These are phyloP conservation scores for Parazoanthus darwini DNA, from an alignment of 92 coral and sea anemone species.

Conservation along the genomic window DNA sequence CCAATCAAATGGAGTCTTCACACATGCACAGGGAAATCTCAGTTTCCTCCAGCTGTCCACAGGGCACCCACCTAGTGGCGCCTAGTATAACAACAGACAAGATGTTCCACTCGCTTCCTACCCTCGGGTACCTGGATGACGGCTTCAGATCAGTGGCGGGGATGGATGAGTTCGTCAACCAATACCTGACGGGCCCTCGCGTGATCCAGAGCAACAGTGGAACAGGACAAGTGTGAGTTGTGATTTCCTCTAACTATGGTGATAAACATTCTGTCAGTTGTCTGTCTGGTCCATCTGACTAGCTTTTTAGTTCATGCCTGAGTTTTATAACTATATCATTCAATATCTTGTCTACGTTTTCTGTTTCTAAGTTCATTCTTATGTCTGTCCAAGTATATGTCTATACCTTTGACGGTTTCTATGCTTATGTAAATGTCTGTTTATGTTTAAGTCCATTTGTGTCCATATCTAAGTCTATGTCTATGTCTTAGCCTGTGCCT, in stretches of 20 bases:
- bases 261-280: neutral
- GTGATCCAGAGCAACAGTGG: slow-evolving; percentile 4
- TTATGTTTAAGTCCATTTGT: neutral
- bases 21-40: slow-evolving; percentile 4
- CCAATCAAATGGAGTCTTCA: slow-evolving; percentile 22
- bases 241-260: neutral
- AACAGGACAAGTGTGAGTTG: slow-evolving; percentile 27
- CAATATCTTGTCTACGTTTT: too few species aligned
- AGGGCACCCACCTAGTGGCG: slow-evolving; percentile 2
- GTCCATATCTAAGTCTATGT: neutral
- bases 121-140: slow-evolving; percentile 15
- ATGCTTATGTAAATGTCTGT: neutral
- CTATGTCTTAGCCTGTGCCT: too few species aligned
- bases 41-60: slow-evolving; percentile 15
- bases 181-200: slow-evolving; percentile 16
- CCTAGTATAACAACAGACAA: slow-evolving; percentile 2
- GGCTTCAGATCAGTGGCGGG: slow-evolving; percentile 21
- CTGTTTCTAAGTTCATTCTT: neutral
- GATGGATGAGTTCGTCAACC: slow-evolving; percentile 25
- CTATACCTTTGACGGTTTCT: neutral
- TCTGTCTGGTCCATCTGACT: neutral
- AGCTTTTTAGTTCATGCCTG: too few species aligned
- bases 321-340: too few species aligned
- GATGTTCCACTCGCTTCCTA: slow-evolving; percentile 34
- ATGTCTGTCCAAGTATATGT: neutral